Conservation (phyloP, 1,140 invertebrate species). For the Leguminivora glycinivorella region DNA sequence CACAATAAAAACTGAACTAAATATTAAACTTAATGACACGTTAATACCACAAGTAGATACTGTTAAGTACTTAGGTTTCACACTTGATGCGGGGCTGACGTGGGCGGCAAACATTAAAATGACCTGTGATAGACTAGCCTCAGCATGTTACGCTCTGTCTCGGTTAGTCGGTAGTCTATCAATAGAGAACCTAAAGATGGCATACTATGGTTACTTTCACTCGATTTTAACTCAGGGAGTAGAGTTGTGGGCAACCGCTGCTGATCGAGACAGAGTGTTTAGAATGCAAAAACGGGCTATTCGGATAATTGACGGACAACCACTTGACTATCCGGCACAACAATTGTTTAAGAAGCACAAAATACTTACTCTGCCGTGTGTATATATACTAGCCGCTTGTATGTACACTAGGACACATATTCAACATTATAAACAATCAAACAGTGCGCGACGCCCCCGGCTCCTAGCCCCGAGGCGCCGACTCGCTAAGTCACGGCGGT, state of each 20-base stretch:
- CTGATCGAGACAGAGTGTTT: constrained; percentile 16
- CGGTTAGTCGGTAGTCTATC: background rate
- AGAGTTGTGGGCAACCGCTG: constrained; percentile 20
- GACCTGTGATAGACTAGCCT: background rate
- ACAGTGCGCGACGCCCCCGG: too few species aligned
- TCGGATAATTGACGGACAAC: too few species aligned
- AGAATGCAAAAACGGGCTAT: constrained; percentile 26
- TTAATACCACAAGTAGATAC: background rate
- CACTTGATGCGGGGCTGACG: background rate
- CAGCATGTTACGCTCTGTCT: constrained; percentile 21
- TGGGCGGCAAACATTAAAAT: constrained; percentile 3
- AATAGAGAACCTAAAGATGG: background rate
- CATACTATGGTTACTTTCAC: constrained; percentile 31
- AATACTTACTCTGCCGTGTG: too few species aligned
- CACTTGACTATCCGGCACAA: too few species aligned
- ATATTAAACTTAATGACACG: background rate
- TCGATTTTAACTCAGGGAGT: constrained; percentile 20
- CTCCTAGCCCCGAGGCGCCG: too few species aligned
- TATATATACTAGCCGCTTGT: too few species aligned
- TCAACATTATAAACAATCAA: too few species aligned
- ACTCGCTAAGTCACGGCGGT: too few species aligned
- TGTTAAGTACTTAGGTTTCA: background rate
- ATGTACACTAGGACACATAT: too few species aligned
- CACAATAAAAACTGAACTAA: background rate
- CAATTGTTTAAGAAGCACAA: too few species aligned